phyloP scores from a whole-genome alignment of 1,140 invertebrate genomes.

The Rhyacophila brunnea region DNA sequence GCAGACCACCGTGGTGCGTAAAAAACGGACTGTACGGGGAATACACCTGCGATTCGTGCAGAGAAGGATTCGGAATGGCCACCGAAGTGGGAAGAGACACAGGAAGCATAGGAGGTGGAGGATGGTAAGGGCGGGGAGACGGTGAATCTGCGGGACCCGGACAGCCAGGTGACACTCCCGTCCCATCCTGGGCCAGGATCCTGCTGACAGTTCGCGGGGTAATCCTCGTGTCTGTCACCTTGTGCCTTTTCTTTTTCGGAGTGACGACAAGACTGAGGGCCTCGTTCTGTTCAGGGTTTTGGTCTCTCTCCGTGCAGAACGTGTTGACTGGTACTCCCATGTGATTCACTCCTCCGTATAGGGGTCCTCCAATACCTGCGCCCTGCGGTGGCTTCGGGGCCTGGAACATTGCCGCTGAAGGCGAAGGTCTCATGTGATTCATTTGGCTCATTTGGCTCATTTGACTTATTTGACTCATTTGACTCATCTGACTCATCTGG shows the following conservation, averaged over 20 bases:
- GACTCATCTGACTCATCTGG: slow-evolving; percentile 68
- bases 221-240: slow-evolving; percentile 94
- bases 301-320: slow-evolving; percentile 67
- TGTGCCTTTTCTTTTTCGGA: slow-evolving; percentile 94
- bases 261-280: slow-evolving; percentile 90
- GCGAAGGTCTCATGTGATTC: slow-evolving; percentile 67
- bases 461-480: slow-evolving; percentile 41
- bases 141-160: slow-evolving; percentile 59
- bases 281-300: slow-evolving; percentile 86
- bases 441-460: slow-evolving; percentile 63
- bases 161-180: slow-evolving; percentile 60
- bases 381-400: slow-evolving; percentile 71
- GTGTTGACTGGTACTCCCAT: slow-evolving; percentile 60
- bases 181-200: slow-evolving; percentile 78
- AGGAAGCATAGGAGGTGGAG: slow-evolving; percentile 77
- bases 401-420: slow-evolving; percentile 73
- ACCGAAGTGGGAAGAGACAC: slow-evolving; percentile 89
- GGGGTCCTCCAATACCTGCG: slow-evolving; percentile 62
- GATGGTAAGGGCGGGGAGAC: slow-evolving; percentile 71
- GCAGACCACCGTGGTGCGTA: slow-evolving; percentile 54
- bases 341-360: slow-evolving; percentile 57
- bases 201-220: slow-evolving; percentile 87
- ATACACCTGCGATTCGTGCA: slow-evolving; percentile 93
- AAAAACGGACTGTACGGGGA: slow-evolving; percentile 88
- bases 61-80: slow-evolving; percentile 92